phyloP scores from a whole-genome alignment of 1,140 invertebrate genomes.

The honey bee (Apis mellifera) region DNA sequence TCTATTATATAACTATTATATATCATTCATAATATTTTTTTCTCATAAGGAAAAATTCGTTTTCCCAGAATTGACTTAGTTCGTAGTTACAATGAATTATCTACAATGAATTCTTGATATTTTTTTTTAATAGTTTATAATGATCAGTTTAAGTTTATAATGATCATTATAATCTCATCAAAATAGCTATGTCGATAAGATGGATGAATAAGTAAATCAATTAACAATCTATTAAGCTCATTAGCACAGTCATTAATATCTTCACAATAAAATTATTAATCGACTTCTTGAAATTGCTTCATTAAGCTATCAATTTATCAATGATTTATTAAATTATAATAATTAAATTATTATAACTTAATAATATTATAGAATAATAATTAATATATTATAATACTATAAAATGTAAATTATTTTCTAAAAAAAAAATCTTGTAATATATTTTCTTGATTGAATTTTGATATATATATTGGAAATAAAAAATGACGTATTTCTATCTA shows the following conservation, averaged over 20 bases:
- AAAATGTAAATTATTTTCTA: neutral
- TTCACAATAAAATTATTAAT: neutral
- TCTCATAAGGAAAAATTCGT: neutral
- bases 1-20: neutral
- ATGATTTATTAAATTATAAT: neutral
- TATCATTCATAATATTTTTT: neutral
- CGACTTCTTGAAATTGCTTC: neutral
- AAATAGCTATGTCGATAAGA: neutral
- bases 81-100: neutral
- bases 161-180: neutral
- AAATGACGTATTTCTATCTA: neutral
- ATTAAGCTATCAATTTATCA: neutral
- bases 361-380: neutral
- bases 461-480: neutral
- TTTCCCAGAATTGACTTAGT: conserved; percentile 5
- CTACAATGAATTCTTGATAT: neutral
- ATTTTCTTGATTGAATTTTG: neutral
- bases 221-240: conserved; percentile 1
- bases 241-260: conserved; percentile 16
- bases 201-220: neutral
- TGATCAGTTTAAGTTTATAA: too few relatives aligned
- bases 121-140: neutral
- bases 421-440: neutral
- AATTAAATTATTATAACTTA: too few relatives aligned
- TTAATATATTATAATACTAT: neutral